A percentile compares a stretch with the other conserved stretches of the same genome.
phyloP scores from a whole-genome alignment of 2,113 vertebrate species.

The Pelvicachromis taeniatus region DNA sequence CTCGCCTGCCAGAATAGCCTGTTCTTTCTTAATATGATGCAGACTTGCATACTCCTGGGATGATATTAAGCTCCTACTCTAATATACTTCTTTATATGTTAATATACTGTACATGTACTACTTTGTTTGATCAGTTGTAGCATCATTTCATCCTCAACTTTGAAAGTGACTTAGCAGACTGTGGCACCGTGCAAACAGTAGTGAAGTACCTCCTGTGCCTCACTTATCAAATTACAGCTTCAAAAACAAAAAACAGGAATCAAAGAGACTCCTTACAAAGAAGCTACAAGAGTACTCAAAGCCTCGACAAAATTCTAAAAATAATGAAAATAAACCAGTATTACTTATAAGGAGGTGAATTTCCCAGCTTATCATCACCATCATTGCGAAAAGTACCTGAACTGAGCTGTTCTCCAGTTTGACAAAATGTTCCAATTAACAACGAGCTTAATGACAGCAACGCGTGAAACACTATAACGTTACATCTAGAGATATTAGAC shows the following conservation, averaged over 20 bases:
- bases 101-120: neutral
- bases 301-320: neutral
- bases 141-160: constrained; percentile 7
- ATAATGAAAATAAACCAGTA: neutral
- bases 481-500: constrained; percentile 11
- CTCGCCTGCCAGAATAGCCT: neutral
- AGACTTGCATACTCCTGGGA: neutral
- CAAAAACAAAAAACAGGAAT: neutral
- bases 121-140: constrained; percentile 34
- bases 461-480: neutral
- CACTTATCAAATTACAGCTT: neutral
- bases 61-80: neutral
- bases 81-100: neutral
- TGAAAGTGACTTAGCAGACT: constrained; percentile 22
- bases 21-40: neutral
- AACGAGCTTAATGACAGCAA: neutral
- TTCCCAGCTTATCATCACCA: neutral
- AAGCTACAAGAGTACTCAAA: neutral
- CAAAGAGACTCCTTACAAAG: neutral
- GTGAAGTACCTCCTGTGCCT: neutral
- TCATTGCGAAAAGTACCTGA: constrained; percentile 1
- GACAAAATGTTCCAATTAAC: neutral
- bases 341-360: neutral
- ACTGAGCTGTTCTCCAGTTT: constrained; percentile 22
- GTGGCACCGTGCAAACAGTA: constrained; percentile 1